Evolutionary conservation across 2,888 invertebrate species (phyloP).

Genomic region (Cheilosia scutellata): DNA sequence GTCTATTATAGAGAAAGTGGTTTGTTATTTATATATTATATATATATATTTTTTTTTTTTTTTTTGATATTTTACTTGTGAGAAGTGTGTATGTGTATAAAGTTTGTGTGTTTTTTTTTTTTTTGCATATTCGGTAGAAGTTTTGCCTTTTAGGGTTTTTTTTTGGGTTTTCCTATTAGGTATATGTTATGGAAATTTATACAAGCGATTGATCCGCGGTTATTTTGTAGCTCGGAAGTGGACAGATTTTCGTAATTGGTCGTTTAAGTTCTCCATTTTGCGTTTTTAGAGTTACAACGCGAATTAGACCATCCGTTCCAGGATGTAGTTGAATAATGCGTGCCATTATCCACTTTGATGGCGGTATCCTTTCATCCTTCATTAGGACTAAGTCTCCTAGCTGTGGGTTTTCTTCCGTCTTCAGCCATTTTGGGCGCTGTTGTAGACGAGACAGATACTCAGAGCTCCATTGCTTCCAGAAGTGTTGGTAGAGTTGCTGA

Average conservation of each 20-base stretch:
- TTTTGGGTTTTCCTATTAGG: too few relatives aligned
- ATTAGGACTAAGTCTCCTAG: constrained; percentile 12
- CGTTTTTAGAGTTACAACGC: constrained; percentile 7
- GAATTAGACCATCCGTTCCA: not conserved
- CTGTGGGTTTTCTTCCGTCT: not conserved
- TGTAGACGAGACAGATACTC: constrained; percentile 15
- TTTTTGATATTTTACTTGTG: constrained; percentile 16
- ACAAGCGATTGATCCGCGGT: not conserved
- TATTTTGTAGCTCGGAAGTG: constrained; percentile 1
- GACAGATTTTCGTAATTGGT: constrained; percentile 6
- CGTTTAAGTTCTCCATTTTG: constrained; percentile 8
- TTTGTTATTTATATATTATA: not conserved
- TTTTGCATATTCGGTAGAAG: not conserved
- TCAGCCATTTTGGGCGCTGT: constrained; percentile 41
- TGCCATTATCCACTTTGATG: constrained; percentile 1
- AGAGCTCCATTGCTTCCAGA: constrained; percentile 15
- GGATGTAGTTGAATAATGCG: not conserved
- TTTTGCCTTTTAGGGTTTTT: not conserved
- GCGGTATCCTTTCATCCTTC: constrained; percentile 12
- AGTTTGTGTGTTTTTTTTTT: not conserved
- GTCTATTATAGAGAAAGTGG: too few relatives aligned
- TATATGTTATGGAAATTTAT: not conserved
- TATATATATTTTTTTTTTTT: not conserved
- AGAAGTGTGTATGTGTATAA: not conserved
- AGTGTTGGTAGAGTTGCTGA: constrained; percentile 2